These are phyloP conservation scores for Tiliacea citrago DNA, from an alignment of 2,888 invertebrate species.

Conservation along the genomic window DNA sequence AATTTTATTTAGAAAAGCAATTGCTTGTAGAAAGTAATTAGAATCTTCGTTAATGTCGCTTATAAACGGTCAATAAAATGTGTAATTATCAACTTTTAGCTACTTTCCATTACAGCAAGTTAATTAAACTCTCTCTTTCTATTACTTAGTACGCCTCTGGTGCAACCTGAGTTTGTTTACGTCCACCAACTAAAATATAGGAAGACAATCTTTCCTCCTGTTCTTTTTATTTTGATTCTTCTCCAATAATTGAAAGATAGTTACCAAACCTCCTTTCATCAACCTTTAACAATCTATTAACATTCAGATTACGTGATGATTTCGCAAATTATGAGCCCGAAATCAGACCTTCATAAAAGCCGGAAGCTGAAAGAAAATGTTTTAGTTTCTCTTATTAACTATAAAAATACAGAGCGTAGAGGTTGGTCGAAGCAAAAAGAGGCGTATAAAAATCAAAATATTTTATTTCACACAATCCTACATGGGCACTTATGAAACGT, in stretches of 20 bases:
- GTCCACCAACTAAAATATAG: not conserved
- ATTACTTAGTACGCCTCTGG: not conserved
- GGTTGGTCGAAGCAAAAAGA: too few relatives aligned
- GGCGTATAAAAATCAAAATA: too few relatives aligned
- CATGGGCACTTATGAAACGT: too few relatives aligned
- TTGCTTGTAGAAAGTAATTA: not conserved
- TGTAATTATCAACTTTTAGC: conserved; percentile 22
- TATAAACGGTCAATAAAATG: conserved; percentile 14
- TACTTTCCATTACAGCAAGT: not conserved
- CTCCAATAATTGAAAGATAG: too few relatives aligned
- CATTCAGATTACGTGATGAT: not conserved
- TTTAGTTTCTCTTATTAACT: too few relatives aligned
- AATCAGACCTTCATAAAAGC: too few relatives aligned
- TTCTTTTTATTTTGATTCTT: not conserved
- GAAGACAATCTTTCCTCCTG: not conserved
- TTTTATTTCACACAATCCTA: too few relatives aligned
- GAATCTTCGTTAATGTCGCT: conserved; percentile 7
- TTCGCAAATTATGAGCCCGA: not conserved
- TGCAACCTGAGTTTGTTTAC: not conserved
- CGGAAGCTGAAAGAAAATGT: too few relatives aligned
- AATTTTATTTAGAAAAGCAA: conserved; percentile 26
- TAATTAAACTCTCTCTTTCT: conserved; percentile 25
- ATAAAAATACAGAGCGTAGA: too few relatives aligned
- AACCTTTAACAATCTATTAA: not conserved
- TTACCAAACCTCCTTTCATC: not conserved